These are phyloP conservation scores for Adrianichthys oophorus DNA, from an alignment of 2,797 vertebrate genomes.

Conservation along the genomic window DNA sequence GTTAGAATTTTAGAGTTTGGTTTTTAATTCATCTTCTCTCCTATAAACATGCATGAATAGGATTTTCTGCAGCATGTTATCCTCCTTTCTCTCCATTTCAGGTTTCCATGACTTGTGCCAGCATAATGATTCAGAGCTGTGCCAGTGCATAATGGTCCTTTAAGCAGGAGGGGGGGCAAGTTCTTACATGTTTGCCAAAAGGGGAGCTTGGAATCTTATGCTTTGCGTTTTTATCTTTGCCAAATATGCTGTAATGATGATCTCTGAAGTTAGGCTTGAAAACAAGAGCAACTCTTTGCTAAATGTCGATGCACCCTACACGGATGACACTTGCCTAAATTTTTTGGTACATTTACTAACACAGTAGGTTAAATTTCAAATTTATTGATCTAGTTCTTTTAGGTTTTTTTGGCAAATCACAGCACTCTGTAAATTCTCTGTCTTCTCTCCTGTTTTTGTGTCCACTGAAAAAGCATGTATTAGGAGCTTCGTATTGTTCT, in stretches of 20 bases:
- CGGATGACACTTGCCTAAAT: too few species aligned
- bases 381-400: too few species aligned
- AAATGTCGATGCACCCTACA: neutral
- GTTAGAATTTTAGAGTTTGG: neutral
- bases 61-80: neutral
- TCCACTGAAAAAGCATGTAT: too few species aligned
- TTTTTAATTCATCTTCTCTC: neutral
- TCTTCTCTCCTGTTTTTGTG: too few species aligned
- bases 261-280: neutral
- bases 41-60: neutral
- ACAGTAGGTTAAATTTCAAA: too few species aligned
- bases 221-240: neutral
- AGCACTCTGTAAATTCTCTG: too few species aligned
- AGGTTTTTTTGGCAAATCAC: too few species aligned
- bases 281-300: neutral
- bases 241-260: neutral
- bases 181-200: constrained; percentile 1
- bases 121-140: neutral
- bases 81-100: neutral
- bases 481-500: too few species aligned
- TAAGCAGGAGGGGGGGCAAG: neutral
- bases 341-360: too few species aligned
- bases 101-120: neutral
- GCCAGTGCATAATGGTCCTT: neutral
- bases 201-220: constrained; percentile 1